Conservation (phyloP, 2,888 invertebrate species). For the Rhingia rostrata region DNA sequence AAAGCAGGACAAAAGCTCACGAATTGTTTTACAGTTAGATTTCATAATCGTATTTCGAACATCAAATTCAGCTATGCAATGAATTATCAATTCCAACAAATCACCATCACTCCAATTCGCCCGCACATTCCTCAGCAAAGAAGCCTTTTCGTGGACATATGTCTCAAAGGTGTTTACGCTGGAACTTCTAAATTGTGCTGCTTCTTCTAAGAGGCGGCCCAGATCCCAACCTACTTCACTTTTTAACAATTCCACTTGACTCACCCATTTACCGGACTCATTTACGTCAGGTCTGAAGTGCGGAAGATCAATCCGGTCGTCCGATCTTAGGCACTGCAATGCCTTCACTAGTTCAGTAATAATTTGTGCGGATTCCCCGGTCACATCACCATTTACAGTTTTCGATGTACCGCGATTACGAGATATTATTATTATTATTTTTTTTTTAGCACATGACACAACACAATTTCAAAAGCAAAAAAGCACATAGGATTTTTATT, state of each 20-base stretch:
- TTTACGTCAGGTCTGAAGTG: conserved; percentile 20
- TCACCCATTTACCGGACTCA: too few species aligned
- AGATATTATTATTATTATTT: too few species aligned
- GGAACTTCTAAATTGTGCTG: conserved; percentile 18
- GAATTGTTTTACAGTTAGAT: conserved; percentile 33
- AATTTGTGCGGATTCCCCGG: conserved; percentile 10
- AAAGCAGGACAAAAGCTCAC: conserved; percentile 24
- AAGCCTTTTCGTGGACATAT: conserved; percentile 23
- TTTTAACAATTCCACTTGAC: conserved; percentile 25
- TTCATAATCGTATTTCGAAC: too few species aligned
- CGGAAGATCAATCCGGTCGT: conserved; percentile 9
- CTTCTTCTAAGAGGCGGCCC: conserved; percentile 20
- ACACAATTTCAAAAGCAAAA: too few species aligned
- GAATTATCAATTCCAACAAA: conserved; percentile 21
- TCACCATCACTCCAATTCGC: conserved; percentile 25
- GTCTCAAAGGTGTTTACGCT: conserved; percentile 28
- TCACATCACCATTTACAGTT: conserved; percentile 6
- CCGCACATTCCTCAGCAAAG: conserved; percentile 12
- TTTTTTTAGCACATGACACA: too few species aligned
- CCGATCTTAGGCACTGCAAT: conserved; percentile 12
- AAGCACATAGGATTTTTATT: too few species aligned
- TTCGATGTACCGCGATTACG: background rate
- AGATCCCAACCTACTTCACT: conserved; percentile 29
- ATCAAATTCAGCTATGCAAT: conserved; percentile 33
- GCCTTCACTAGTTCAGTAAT: conserved; percentile 3